Base-by-base conservation (phyloP, 2,888 invertebrate species). In the Tipula helvola region DNA sequence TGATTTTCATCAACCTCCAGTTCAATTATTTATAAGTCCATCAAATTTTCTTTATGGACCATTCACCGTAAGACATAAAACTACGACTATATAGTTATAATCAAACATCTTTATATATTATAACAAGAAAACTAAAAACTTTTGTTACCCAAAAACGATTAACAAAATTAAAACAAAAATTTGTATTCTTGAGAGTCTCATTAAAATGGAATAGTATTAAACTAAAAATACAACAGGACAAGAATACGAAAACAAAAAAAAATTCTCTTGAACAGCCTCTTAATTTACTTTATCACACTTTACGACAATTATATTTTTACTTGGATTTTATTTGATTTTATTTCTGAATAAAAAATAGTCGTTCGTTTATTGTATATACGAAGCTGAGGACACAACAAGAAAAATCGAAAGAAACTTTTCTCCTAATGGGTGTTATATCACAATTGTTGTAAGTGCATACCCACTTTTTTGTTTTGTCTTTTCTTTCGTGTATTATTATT, bases 271-370 rank as follows among this genome's bases (percentile, higher is more conserved):
- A 83, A 83, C 36, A 36, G 83, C 83, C 83, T 83, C 83, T 83
- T 83, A 83, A 83, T 83, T 83, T 83, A 83, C 83, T 83, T 83
- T 36, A 83, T 83, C 83, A 83, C 36, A 83, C 83, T 83, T 83
- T 83, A 36, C 83, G 83, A 83, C 83, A 83, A 83, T 83, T 83
- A 83, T 83, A 83, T 39, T 83, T 36, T 83, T 36, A 57, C 52
- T 57, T 16, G 52, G 5, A 57, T 57, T 57, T 57, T 57, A 57
- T 57, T 57, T 16, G 52, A 57, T 57, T 57, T 57, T 57, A 16
- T 57, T 57, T 57, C 18, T 5, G 52, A n/a, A 57, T 57, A 57
- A 57, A n/a, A 3, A 57, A 57, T 16, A 57, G 1, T 57, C 52
- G n/a, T 28, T 28, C 28, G 28, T 28, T 28, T 28, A 28, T 28